Conservation (phyloP, 2,113 vertebrate species). For the Numida meleagris region DNA sequence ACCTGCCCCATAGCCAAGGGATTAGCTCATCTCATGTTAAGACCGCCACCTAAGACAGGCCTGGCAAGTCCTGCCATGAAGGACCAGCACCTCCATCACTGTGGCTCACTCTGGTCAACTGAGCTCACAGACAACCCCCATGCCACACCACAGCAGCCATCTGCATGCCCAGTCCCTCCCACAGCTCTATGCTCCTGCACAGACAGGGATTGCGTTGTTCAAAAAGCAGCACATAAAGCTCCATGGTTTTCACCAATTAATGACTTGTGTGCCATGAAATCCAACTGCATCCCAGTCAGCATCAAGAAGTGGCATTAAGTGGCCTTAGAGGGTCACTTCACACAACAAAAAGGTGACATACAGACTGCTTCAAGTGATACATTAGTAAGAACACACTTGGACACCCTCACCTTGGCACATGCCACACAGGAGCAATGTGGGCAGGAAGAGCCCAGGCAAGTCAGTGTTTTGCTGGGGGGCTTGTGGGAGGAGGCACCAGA, state of each 20-base stretch:
- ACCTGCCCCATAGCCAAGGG: not conserved
- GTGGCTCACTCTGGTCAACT: not conserved
- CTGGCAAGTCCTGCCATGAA: not conserved
- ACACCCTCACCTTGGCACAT: not conserved
- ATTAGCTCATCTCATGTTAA: not conserved
- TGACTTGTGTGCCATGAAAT: not conserved
- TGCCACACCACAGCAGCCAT: not conserved
- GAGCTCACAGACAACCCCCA: not conserved
- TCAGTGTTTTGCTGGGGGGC: not conserved
- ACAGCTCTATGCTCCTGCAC: not conserved
- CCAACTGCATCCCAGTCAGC: not conserved
- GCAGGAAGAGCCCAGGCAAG: not conserved
- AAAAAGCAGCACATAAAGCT: not conserved
- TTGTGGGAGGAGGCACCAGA: conserved; percentile 26
- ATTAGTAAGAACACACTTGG: not conserved
- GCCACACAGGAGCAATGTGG: not conserved
- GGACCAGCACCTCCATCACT: not conserved
- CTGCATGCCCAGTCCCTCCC: not conserved
- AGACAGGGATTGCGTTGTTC: not conserved
- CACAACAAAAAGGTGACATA: not conserved
- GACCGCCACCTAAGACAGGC: not conserved
- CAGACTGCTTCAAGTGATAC: not conserved
- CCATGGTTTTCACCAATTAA: not conserved
- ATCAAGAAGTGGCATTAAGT: not conserved
- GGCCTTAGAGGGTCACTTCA: not conserved